Percentiles rank a stretch among this genome's conserved stretches.
Evolutionary conservation across 2,113 vertebrate genomes (phyloP).

Genomic region (Delphinapterus leucas): DNA sequence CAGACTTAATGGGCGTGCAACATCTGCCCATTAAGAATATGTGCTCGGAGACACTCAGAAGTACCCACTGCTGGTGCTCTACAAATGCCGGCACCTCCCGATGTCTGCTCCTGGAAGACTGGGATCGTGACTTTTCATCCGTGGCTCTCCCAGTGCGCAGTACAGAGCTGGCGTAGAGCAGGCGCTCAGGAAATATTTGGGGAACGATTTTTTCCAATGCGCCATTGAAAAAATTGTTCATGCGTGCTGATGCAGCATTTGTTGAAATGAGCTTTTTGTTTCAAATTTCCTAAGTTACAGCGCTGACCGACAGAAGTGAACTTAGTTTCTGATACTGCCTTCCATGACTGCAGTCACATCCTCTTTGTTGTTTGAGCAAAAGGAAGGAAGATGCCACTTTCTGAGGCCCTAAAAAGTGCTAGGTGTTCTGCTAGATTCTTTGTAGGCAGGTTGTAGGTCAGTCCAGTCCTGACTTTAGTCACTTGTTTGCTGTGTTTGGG

Average conservation of each 20-base stretch:
- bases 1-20: background rate
- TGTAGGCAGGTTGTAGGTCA: background rate
- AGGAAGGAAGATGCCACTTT: background rate
- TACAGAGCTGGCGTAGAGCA: background rate
- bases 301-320: background rate
- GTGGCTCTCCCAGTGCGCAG: background rate
- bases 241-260: background rate
- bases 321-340: background rate
- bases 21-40: constrained; percentile 42
- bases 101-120: background rate
- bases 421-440: background rate
- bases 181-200: background rate
- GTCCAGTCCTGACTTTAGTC: background rate
- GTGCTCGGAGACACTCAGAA: background rate
- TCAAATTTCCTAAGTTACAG: background rate
- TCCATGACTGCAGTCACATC: background rate
- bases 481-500: background rate
- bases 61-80: background rate
- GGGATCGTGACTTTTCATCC: background rate
- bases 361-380: background rate
- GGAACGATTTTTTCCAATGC: background rate
- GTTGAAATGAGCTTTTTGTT: background rate
- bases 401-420: background rate
- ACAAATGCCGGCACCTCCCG: background rate
- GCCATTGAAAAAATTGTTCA: background rate